phyloP scores from a whole-genome alignment of 2,113 vertebrate species.

The Turdus rufiventris region DNA sequence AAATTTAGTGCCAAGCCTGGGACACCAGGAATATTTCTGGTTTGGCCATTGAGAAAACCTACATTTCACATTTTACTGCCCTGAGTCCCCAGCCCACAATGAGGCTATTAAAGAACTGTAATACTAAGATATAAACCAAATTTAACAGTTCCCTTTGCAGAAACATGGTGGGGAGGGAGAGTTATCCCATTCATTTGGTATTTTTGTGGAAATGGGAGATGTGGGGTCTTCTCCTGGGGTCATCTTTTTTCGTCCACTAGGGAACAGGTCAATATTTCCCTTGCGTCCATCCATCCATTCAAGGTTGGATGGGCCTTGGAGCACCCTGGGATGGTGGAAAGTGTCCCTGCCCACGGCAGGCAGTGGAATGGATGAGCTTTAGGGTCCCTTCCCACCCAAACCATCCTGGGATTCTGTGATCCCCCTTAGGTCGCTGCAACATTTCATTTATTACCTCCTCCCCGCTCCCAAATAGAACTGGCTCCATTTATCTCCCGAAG shows the following conservation, averaged over 20 bases:
- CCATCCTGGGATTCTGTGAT: neutral
- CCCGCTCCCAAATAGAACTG: accelerated
- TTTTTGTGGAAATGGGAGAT: neutral
- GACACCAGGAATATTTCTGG: neutral
- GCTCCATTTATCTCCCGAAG: neutral
- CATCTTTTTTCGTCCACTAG: neutral
- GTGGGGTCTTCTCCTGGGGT: neutral
- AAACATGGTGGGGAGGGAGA: neutral
- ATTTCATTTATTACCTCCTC: neutral
- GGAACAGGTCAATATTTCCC: neutral
- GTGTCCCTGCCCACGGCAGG: neutral
- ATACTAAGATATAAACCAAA: neutral
- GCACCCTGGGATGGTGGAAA: neutral
- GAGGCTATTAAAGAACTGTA: neutral
- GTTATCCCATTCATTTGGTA: neutral
- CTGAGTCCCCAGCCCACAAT: neutral
- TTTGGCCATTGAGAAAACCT: neutral
- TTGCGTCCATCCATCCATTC: neutral
- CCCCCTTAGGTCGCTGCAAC: accelerated
- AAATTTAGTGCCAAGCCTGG: neutral
- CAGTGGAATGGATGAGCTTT: neutral
- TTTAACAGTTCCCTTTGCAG: neutral
- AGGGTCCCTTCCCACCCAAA: neutral
- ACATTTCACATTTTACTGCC: neutral
- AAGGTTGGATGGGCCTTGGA: neutral